phyloP scores from a whole-genome alignment of 2,888 invertebrate species.

The Serripes groenlandicus region DNA sequence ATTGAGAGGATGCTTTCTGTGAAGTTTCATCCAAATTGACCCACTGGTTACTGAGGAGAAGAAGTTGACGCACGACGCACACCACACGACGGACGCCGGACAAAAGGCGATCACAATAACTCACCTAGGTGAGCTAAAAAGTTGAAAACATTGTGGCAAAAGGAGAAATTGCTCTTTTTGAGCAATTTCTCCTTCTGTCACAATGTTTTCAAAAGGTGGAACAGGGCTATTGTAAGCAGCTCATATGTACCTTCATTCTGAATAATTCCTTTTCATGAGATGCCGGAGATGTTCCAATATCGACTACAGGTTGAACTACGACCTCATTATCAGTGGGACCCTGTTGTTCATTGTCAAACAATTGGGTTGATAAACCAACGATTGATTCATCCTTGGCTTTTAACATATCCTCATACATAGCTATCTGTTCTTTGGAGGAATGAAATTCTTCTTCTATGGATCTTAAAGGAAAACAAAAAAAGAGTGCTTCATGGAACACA shows the following conservation, averaged over 20 bases:
- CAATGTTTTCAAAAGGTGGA: neutral
- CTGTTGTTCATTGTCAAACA: slow-evolving; percentile 75
- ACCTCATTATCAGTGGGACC: slow-evolving; percentile 13
- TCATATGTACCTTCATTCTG: slow-evolving; percentile 69
- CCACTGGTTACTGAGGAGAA: no score
- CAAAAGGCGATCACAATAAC: no score
- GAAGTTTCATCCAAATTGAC: no score
- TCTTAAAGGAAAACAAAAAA: slow-evolving; percentile 52
- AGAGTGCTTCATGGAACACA: no score
- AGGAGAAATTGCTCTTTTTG: neutral
- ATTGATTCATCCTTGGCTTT: slow-evolving; percentile 86
- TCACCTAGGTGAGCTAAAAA: no score
- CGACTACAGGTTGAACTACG: neutral
- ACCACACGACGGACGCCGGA: no score
- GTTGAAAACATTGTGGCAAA: neutral
- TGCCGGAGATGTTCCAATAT: neutral
- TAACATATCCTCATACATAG: slow-evolving; percentile 84
- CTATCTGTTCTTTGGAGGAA: slow-evolving; percentile 78
- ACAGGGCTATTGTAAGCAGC: no score
- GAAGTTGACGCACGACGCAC: no score
- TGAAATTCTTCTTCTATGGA: slow-evolving; percentile 81
- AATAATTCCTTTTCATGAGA: slow-evolving; percentile 70
- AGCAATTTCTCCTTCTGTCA: neutral
- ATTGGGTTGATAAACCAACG: slow-evolving; percentile 85
- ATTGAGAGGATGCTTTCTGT: no score